Base-by-base conservation (phyloP, 2,113 vertebrate genomes). In the Colistium nudipinnis region DNA sequence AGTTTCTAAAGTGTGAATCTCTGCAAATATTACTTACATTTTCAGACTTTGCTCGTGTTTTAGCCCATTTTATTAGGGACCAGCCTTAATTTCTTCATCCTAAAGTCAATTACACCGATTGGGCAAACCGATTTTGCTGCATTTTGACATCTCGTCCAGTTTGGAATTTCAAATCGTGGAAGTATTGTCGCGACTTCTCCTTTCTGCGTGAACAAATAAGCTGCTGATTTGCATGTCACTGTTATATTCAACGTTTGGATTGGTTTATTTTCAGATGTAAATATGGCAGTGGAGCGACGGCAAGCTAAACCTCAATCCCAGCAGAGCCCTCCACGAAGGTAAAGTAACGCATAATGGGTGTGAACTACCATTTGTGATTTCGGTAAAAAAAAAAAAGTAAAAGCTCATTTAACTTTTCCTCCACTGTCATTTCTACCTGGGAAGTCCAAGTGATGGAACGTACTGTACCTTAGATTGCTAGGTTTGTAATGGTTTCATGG, bases 191-290 rank as follows among this genome's bases (percentile, higher is more conserved):
- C 52, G 75, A 45, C 72, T 63, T 22, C 73, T 68, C 65, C 59
- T 44, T 72, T 85, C 68, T 81, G 67, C 86, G 80, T 85, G 64
- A 83, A 82, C 70, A 52, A 62, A 60, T 77, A 36, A 78, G 64
- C 76, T 87, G 64, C 74, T 87, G 74, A 77, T 83, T 81, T 73
- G 71, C 68, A 62, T 87, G 81, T 86, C 74, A 86, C 78, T 93
- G 87, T 90, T 87, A 72, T 93, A 89, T 97, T 99, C 95, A 98
- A 98, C 94, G 94, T 96, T 95, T 97, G 97, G 97, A 96, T 98
- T 98, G 95, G 96, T 99, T 98, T 98, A 96, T 97, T 99, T 99
- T 96, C 97, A 99, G 98, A 98, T 98, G 95, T 98, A 96, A 99
- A 98, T 95, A 98, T 98, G 97, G 96, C 98, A 94, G 94, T 94